Evolutionary conservation across 2,888 invertebrate species (phyloP).

Genomic region (Leucophora obtusa): DNA sequence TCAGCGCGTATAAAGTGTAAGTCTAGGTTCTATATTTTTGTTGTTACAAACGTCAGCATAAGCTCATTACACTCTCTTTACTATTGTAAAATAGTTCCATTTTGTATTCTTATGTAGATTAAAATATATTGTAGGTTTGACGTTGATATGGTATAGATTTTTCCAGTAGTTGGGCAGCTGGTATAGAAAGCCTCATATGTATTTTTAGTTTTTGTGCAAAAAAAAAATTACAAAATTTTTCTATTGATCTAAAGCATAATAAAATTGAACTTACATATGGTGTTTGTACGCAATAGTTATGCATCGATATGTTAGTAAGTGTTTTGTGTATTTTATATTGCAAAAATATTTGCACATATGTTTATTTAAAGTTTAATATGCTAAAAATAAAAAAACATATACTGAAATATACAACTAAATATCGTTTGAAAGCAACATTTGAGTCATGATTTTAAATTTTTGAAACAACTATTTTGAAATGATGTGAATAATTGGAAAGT

Average conservation of each 20-base stretch:
- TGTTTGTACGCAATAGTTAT: slow-evolving; percentile 10
- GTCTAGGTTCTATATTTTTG: no score
- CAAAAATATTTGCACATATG: slow-evolving; percentile 25
- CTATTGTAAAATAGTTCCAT: no score
- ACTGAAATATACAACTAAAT: not conserved
- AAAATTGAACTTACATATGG: slow-evolving; percentile 56
- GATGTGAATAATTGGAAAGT: not conserved
- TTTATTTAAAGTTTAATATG: slow-evolving; percentile 51
- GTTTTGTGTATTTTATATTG: slow-evolving; percentile 7
- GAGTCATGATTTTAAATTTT: slow-evolving; percentile 39
- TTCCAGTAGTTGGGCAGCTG: no score
- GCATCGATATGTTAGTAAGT: not conserved
- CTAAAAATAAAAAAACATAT: slow-evolving; percentile 36
- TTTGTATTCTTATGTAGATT: no score
- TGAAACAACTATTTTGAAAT: not conserved
- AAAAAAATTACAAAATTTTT: slow-evolving; percentile 37
- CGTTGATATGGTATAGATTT: no score
- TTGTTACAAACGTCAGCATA: no score
- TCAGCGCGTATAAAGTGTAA: no score
- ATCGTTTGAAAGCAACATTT: slow-evolving; percentile 22
- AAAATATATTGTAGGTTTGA: no score
- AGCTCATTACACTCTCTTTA: no score
- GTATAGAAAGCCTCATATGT: no score
- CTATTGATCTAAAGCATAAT: slow-evolving; percentile 60
- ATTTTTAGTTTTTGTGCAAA: no score